phyloP scores from a whole-genome alignment of 2,888 invertebrate genomes.

The Andrena chrysosceles region DNA sequence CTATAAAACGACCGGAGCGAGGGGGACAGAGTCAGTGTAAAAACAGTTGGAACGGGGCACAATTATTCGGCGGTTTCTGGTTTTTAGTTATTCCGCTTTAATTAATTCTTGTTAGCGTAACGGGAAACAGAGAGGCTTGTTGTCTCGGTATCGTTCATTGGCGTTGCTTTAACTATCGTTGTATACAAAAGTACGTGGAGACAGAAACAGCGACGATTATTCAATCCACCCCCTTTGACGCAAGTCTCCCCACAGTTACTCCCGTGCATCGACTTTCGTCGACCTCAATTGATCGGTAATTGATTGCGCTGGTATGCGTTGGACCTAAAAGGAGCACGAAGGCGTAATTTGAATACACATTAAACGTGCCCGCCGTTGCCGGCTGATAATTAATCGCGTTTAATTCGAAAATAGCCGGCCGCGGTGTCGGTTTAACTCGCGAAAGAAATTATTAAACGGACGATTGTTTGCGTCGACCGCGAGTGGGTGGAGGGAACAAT shows the following conservation, averaged over 20 bases:
- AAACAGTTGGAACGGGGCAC: constrained; percentile 10
- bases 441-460: constrained; percentile 5
- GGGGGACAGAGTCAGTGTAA: constrained; percentile 3
- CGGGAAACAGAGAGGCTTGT: background rate
- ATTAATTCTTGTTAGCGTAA: constrained; percentile 55
- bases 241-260: background rate
- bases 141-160: constrained; percentile 14
- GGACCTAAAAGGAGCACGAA: no score
- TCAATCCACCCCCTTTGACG: background rate
- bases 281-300: background rate
- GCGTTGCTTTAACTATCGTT: constrained; percentile 10
- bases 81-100: constrained; percentile 58
- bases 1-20: constrained; percentile 21
- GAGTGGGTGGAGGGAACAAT: background rate
- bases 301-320: background rate
- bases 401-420: background rate
- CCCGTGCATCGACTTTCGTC: background rate
- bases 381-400: no score
- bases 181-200: background rate
- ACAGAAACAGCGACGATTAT: constrained; percentile 10
- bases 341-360: no score
- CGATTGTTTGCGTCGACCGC: background rate
- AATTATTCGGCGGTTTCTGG: constrained; percentile 47
- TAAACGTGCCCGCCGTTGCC: no score
- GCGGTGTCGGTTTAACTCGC: background rate